Evolutionary conservation across 2,888 invertebrate genomes (phyloP), one percentile per base, ranked within the genome.

Genomic region (Netelia virgata): DNA sequence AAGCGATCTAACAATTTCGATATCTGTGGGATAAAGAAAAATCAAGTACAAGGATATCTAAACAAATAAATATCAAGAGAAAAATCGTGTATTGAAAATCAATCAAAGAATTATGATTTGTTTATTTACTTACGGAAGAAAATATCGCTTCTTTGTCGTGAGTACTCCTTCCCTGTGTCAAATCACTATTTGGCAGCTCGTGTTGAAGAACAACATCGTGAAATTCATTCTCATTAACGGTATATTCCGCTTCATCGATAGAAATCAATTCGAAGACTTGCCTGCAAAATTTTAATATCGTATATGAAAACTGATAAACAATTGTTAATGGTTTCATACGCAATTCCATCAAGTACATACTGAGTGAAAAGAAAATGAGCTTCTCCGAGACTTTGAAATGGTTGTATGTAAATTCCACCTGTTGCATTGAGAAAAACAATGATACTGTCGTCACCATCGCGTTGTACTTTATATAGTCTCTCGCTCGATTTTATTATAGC

Each of bases 341-440:
- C 36, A 1, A 36, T 43, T 74, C 72, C 18, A n/a, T 75, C 1
- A n/a, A 47, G 20, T 57, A 59, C 8, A 18, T 87, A 92, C 92
- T 89, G 90, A 9, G 91, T 91, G 59, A 91, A 91, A 68, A 92
- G 87, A 84, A 91, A 93, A 74, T 94, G 94, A 41, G 93, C 93
- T 90, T 94, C 94, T 2, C 94, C 94, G 82, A 92, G 91, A 79
- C 93, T 93, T 89, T 94, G 93, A 82, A 94, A 94, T 3, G 94
- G 94, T 85, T 94, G 94, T 14, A 94, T 91, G 77, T 94, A 92
- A 83, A 94, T 91, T 76, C 92, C 92, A 55, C 94, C 94, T 47
- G 92, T 91, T 59, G 93, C 92, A 85, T 92, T 92, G 9, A 94
- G 87, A 70, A 89, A 90, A 50, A 89, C 84, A 69, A 94, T 91